Base-by-base conservation (phyloP, 2,113 vertebrate species). In the Mormyrus lacerda region DNA sequence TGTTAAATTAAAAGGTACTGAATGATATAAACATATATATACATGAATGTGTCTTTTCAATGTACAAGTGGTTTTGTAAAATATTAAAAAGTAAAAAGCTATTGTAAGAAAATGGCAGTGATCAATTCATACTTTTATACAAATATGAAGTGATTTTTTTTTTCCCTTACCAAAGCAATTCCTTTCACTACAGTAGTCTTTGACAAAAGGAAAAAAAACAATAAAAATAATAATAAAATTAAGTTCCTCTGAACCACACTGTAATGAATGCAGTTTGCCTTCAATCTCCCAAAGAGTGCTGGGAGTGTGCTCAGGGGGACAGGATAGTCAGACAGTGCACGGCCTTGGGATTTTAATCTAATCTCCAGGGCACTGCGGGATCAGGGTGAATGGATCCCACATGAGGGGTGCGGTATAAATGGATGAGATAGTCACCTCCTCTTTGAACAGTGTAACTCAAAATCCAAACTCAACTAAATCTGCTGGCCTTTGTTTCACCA, bases 21-120 rank as follows among this genome's bases (percentile, higher is more conserved):
- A 91, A 94, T 92, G 91, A 94, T 95, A 87, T 95, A 21, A 94
- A 95, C 93, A 95, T 94, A 94, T 95, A 95, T 95, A 95, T 95
- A 95, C 94, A 95, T 92, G 91, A 90, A 91, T 93, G 92, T 94
- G 92, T 93, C 92, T 93, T 94, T 94, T 93, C 94, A 91, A 95
- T 95, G 94, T 96, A 97, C 96, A 97, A 96, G 96, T 96, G 96
- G 94, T 95, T 92, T 91, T 95, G 94, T 95, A 95, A 95, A 94
- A 95, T 93, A 94, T 96, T 97, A 95, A 97, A 98, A 97, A 96
- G 95, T 96, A 95, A 96, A 96, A 96, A 96, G 95, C 93, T 96
- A 94, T 96, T 91, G 93, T 97, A 98, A 94, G 94, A 97, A 98
- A 98, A 97, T 97, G 97, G 98, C 98, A 97, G 98, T 98, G 96